These are phyloP conservation scores for Yponomeuta cagnagella DNA, from an alignment of 2,888 invertebrate species.

Conservation along the genomic window DNA sequence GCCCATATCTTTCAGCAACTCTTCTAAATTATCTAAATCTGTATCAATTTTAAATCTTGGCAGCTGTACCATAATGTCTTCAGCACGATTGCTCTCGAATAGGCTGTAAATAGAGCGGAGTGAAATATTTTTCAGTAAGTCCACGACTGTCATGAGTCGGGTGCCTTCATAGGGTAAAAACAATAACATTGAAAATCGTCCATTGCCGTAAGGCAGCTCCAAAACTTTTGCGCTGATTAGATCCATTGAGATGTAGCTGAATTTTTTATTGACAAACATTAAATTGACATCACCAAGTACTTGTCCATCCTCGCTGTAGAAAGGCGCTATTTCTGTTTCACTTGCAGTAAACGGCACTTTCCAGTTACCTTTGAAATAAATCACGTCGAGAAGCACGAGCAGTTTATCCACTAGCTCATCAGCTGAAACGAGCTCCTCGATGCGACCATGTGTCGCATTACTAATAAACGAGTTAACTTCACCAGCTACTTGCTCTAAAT, in stretches of 20 bases:
- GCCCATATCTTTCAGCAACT: constrained; percentile 57
- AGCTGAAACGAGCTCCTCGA: constrained; percentile 47
- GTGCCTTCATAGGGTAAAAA: constrained; percentile 72
- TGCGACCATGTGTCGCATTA: constrained; percentile 42
- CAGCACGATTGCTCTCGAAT: neutral
- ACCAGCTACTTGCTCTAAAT: constrained; percentile 33
- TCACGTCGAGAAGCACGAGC: constrained; percentile 47
- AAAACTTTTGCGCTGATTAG: constrained; percentile 47
- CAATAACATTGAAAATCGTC: constrained; percentile 77
- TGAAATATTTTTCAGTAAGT: constrained; percentile 48
- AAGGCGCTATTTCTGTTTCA: constrained; percentile 42
- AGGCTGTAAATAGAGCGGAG: neutral
- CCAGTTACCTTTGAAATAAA: constrained; percentile 61
- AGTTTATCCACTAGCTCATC: constrained; percentile 39
- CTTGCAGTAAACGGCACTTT: constrained; percentile 36
- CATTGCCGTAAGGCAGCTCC: constrained; percentile 53
- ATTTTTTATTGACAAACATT: neutral
- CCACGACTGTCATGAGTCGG: constrained; percentile 56
- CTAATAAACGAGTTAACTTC: constrained; percentile 48
- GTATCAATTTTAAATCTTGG: constrained; percentile 77
- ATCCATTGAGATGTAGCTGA: neutral
- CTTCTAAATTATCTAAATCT: constrained; percentile 59
- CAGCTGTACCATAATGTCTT: constrained; percentile 62
- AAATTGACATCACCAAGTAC: neutral
- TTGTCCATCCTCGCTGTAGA: constrained; percentile 38